These are phyloP conservation scores for Penelope pileata DNA, from an alignment of 2,113 vertebrate genomes.

Conservation along the genomic window DNA sequence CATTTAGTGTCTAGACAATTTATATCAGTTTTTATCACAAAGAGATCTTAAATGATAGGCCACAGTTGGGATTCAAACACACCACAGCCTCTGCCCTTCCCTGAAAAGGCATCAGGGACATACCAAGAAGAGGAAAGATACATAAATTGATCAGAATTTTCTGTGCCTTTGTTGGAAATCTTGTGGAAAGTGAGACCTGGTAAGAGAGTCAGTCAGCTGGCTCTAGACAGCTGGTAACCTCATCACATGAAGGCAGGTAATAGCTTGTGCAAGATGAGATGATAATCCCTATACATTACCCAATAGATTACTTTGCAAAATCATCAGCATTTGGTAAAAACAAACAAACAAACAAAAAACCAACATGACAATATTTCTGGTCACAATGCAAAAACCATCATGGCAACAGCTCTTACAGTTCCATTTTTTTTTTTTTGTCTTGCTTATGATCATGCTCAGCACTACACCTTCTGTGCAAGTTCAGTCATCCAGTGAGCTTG, in stretches of 20 bases:
- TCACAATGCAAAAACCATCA: not conserved
- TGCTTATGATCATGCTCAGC: not conserved
- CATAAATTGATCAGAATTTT: not conserved
- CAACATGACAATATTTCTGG: not conserved
- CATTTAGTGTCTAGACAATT: not conserved
- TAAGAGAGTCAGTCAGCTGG: not conserved
- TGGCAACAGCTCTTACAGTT: not conserved
- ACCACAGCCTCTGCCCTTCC: not conserved
- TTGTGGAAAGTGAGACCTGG: not conserved
- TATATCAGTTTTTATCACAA: not conserved
- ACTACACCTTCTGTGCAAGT: not conserved
- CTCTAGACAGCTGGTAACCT: not conserved
- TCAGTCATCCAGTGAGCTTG: not conserved
- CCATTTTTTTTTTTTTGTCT: not conserved
- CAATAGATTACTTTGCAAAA: not conserved
- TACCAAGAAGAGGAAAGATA: not conserved
- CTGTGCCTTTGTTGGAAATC: not conserved
- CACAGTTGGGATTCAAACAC: not conserved
- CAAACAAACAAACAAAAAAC: no score
- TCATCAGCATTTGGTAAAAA: not conserved
- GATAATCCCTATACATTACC: not conserved
- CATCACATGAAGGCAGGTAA: not conserved
- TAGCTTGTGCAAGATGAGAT: not conserved
- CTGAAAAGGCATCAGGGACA: not conserved
- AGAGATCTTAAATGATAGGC: not conserved